phyloP scores from a whole-genome alignment of 1,140 invertebrate genomes.

The Asbolus verrucosus region DNA sequence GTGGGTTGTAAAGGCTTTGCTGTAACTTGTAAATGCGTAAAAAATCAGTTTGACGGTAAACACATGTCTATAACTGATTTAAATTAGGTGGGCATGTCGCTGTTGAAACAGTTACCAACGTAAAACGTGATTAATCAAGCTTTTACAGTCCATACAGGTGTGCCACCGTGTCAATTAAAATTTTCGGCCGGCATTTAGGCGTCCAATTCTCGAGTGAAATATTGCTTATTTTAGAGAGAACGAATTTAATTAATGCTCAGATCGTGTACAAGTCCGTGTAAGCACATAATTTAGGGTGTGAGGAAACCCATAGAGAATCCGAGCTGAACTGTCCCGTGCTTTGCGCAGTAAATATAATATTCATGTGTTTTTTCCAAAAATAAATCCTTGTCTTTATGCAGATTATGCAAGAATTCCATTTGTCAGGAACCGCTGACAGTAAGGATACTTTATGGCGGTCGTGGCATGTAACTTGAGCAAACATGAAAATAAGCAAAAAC shows the following conservation, averaged over 20 bases:
- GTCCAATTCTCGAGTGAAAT: slow-evolving; percentile 3
- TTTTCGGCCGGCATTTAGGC: background rate
- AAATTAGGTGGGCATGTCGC: background rate
- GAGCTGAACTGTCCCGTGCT: slow-evolving; percentile 4
- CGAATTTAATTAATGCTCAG: slow-evolving; percentile 30
- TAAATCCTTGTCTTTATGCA: slow-evolving; percentile 32
- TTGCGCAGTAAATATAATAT: slow-evolving; percentile 31
- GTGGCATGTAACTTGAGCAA: slow-evolving; percentile 47
- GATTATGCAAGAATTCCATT: slow-evolving; percentile 47
- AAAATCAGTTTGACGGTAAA: background rate
- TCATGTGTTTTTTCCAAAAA: slow-evolving; percentile 29
- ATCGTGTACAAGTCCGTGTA: slow-evolving; percentile 24
- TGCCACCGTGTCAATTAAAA: background rate
- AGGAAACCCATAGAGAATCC: slow-evolving; percentile 16
- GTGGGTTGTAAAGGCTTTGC: no score
- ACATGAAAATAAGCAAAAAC: slow-evolving; percentile 48
- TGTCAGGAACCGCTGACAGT: slow-evolving; percentile 48
- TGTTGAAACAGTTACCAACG: slow-evolving; percentile 15
- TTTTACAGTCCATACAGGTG: background rate
- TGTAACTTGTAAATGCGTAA: background rate
- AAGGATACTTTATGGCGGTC: slow-evolving; percentile 47
- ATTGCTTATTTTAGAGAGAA: slow-evolving; percentile 21
- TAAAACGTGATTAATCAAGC: slow-evolving; percentile 18
- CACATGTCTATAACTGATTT: background rate
- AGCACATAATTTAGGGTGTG: slow-evolving; percentile 25